A percentile compares a stretch with the other conserved stretches of the same genome.
These are phyloP conservation scores for Beroe forskalii DNA, from an alignment of 37 sponge, comb jelly and placozoan species.

Conservation along the genomic window DNA sequence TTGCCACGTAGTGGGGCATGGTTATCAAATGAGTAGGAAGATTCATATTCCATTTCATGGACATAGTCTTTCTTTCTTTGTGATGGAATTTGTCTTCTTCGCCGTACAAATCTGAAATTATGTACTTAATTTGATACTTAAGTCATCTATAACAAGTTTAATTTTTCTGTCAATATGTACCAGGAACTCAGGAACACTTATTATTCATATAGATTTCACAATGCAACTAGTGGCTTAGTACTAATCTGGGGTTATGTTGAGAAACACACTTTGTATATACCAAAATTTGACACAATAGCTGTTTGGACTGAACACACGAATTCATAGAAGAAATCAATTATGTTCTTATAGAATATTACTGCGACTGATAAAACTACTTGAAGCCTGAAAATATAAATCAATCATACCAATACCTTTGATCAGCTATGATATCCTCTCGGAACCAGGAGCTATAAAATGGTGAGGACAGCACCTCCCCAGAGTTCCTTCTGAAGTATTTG, in stretches of 20 bases:
- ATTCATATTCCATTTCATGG: slow-evolving; percentile 19
- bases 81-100: neutral
- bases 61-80: neutral
- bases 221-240: neutral
- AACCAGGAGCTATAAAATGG: slow-evolving; percentile 45
- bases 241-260: too few relatives aligned
- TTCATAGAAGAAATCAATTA: too few relatives aligned
- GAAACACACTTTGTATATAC: too few relatives aligned
- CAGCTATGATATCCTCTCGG: slow-evolving; percentile 48
- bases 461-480: slow-evolving; percentile 40
- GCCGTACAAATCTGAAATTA: neutral
- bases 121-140: too few relatives aligned
- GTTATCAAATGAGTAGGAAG: neutral
- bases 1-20: neutral
- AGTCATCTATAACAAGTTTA: too few relatives aligned
- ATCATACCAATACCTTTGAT: slow-evolving; percentile 9
- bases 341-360: neutral
- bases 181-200: neutral
- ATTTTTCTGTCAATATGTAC: too few relatives aligned
- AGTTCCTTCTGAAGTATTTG: slow-evolving; percentile 17
- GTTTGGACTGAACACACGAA: too few relatives aligned
- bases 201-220: neutral
- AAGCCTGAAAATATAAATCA: neutral
- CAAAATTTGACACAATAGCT: too few relatives aligned
- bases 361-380: neutral